A percentile compares a stretch with the other conserved stretches of the same genome.
phyloP scores from a whole-genome alignment of 2,797 vertebrate genomes.

The Sternotherus odoratus region DNA sequence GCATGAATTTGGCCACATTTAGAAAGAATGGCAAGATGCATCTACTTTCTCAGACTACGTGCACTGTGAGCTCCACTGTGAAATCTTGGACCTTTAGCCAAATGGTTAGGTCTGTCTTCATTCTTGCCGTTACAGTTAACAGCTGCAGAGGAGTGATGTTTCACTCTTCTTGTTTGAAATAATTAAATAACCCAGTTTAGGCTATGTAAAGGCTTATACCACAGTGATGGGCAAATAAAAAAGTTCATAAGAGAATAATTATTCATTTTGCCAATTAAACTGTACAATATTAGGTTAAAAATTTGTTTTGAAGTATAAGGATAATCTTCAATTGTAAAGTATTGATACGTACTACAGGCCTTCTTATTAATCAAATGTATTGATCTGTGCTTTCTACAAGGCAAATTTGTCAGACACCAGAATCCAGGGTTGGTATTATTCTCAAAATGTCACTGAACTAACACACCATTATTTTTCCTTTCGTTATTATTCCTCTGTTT shows the following conservation, averaged over 20 bases:
- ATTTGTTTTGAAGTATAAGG: background rate
- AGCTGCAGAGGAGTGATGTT: slow-evolving; percentile 42
- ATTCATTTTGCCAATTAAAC: background rate
- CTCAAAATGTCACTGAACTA: background rate
- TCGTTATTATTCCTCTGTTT: background rate
- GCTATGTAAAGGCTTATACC: background rate
- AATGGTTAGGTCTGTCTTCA: background rate
- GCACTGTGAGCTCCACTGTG: background rate
- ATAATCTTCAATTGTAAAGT: background rate
- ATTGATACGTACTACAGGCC: background rate
- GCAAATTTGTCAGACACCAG: background rate
- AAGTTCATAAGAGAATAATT: background rate
- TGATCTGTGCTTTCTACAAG: background rate
- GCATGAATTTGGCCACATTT: background rate
- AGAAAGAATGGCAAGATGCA: background rate
- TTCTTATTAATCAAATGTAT: accelerated
- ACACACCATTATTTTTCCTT: background rate
- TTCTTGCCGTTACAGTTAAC: background rate
- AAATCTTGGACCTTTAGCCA: background rate
- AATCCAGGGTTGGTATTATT: background rate
- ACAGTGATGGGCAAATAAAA: background rate
- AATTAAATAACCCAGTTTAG: background rate
- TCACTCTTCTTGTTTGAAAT: slow-evolving; percentile 21
- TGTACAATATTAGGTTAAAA: background rate
- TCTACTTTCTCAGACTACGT: background rate